phyloP scores from a whole-genome alignment of 1,140 invertebrate genomes.

The Kradibia gibbosae region DNA sequence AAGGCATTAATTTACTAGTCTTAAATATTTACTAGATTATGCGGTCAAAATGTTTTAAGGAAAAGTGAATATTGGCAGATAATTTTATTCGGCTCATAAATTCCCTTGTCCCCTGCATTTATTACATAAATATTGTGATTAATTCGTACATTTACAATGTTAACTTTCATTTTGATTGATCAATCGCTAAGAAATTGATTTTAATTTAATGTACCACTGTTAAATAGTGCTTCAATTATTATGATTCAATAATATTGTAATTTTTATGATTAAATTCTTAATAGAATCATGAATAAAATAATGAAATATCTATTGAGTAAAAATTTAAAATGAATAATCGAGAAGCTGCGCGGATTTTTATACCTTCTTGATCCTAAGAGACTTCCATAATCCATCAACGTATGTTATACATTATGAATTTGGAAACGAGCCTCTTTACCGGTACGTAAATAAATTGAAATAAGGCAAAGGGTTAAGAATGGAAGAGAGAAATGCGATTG shows the following conservation, averaged over 20 bases:
- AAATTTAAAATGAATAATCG: too few species aligned
- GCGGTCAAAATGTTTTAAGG: neutral
- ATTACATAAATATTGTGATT: neutral
- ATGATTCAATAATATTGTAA: too few species aligned
- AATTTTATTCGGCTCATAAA: neutral
- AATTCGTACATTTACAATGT: neutral
- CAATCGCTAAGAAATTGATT: neutral
- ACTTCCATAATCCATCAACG: neutral
- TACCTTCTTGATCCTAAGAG: neutral
- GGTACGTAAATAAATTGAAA: neutral
- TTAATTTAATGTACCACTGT: too few species aligned
- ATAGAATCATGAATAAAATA: too few species aligned
- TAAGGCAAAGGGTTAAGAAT: neutral
- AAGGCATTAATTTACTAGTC: neutral
- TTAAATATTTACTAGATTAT: neutral
- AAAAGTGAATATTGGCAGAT: neutral
- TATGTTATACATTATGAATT: neutral
- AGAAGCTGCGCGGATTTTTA: too few species aligned
- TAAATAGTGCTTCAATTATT: too few species aligned
- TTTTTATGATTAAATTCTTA: too few species aligned
- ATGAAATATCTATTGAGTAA: too few species aligned
- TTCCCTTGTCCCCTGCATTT: neutral
- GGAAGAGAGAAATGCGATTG: neutral
- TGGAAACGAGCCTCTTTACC: neutral
- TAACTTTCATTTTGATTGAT: neutral